phyloP scores from a whole-genome alignment of 1,140 invertebrate genomes.

The Drosophila simulans region DNA sequence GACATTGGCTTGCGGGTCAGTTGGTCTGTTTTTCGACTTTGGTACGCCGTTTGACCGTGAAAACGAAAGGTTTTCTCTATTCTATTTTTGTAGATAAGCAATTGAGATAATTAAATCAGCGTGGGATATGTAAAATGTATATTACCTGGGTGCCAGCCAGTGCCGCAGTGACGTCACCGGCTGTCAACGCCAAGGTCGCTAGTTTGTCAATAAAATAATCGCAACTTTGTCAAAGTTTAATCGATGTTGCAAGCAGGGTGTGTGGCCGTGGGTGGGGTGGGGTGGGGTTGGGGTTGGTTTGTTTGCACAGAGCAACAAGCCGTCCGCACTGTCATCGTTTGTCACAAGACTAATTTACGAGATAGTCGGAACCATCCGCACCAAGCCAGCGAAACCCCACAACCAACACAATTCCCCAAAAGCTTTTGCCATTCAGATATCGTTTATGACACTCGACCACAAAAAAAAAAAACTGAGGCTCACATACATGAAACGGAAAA shows the following conservation, averaged over 20 bases:
- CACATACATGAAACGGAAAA: slow-evolving; percentile 41
- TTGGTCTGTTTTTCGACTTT: slow-evolving; percentile 65
- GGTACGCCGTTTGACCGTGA: slow-evolving; percentile 43
- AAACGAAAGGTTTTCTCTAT: slow-evolving; percentile 45
- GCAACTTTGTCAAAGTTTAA: slow-evolving; percentile 67
- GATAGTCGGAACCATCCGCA: slow-evolving; percentile 61
- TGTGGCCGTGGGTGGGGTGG: slow-evolving; percentile 13
- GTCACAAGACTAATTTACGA: slow-evolving; percentile 83
- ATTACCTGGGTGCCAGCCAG: slow-evolving; percentile 17
- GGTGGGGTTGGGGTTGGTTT: slow-evolving; percentile 24
- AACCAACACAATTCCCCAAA: slow-evolving; percentile 7
- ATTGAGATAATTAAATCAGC: slow-evolving; percentile 58
- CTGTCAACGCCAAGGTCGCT: slow-evolving; percentile 35
- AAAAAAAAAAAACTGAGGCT: neutral
- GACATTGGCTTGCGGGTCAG: slow-evolving; percentile 72
- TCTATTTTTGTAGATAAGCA: slow-evolving; percentile 60
- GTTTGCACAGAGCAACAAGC: slow-evolving; percentile 45
- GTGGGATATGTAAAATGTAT: slow-evolving; percentile 1
- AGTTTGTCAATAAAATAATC: slow-evolving; percentile 30
- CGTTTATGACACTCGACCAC: slow-evolving; percentile 35
- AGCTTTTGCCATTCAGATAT: slow-evolving; percentile 60
- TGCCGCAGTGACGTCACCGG: slow-evolving; percentile 32
- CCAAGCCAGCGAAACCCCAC: slow-evolving; percentile 34
- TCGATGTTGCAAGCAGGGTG: slow-evolving; percentile 54
- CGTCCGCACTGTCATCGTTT: slow-evolving; percentile 66